Percentiles rank a stretch among this genome's conserved stretches.
Conservation (phyloP, 2,888 invertebrate genomes). For the Drosophila kambysellisi region DNA sequence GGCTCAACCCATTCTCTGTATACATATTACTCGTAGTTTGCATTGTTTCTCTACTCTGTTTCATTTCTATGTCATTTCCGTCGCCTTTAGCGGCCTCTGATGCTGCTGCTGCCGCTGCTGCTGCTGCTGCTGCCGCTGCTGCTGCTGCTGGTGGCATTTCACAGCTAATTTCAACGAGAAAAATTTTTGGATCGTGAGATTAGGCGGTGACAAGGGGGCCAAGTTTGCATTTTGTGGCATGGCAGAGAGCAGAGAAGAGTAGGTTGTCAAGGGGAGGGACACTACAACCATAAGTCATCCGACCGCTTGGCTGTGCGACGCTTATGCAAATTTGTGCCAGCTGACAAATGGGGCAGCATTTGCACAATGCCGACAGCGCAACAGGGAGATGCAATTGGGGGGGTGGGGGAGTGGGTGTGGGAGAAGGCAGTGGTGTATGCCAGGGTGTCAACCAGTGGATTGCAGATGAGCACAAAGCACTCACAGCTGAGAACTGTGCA, state of each 20-base stretch:
- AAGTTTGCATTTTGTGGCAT: conserved; percentile 33
- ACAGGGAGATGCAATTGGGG: not conserved
- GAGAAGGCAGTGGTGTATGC: not conserved
- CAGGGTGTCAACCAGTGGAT: not conserved
- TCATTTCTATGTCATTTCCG: conserved; percentile 81
- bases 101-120: conserved; percentile 15
- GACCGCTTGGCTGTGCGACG: conserved; percentile 74
- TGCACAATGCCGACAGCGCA: conserved; percentile 70
- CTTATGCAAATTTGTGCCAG: conserved; percentile 84
- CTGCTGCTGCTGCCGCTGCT: conserved; percentile 22
- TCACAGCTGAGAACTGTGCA: conserved; percentile 22
- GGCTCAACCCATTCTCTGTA: conserved; percentile 30
- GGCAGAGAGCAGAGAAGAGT: not conserved
- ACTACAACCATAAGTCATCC: conserved; percentile 77
- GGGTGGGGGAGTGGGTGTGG: not conserved
- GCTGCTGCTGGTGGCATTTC: conserved; percentile 61
- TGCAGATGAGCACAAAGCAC: not conserved
- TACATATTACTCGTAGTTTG: conserved; percentile 39
- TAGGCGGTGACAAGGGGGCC: conserved; percentile 65
- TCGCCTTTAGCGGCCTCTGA: conserved; percentile 26
- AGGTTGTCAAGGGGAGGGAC: conserved; percentile 5
- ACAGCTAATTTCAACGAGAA: conserved; percentile 78
- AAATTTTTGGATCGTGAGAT: conserved; percentile 78
- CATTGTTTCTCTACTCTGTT: conserved; percentile 78
- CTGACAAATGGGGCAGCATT: conserved; percentile 84